These are phyloP conservation scores for Helarctos malayanus DNA, from an alignment of 2,797 vertebrate genomes.

Conservation along the genomic window DNA sequence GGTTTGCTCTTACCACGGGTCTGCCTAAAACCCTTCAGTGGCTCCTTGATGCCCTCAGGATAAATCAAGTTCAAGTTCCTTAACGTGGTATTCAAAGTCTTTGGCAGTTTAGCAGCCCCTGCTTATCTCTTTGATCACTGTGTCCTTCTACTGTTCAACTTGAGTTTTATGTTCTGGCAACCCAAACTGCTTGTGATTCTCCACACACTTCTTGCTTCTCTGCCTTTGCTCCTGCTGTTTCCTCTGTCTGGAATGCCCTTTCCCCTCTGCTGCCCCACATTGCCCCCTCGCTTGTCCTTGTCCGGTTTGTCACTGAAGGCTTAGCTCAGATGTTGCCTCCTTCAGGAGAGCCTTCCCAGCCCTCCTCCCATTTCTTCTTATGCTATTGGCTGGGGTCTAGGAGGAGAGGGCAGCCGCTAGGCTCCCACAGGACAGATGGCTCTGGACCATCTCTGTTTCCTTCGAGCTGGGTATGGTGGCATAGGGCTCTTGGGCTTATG, in stretches of 20 bases:
- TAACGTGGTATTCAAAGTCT: not conserved
- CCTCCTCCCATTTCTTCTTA: not conserved
- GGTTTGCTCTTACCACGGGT: not conserved
- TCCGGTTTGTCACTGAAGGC: not conserved
- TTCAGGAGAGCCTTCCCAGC: not conserved
- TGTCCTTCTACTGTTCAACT: constrained; percentile 11
- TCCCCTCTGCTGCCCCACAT: not conserved
- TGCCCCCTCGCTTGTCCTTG: not conserved
- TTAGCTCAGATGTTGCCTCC: not conserved
- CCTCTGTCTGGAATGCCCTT: constrained; percentile 23
- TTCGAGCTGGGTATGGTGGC: not conserved
- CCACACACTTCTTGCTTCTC: not conserved
- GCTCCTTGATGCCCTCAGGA: constrained; percentile 29
- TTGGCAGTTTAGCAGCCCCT: constrained; percentile 45
- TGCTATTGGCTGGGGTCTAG: constrained; percentile 22
- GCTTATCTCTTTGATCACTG: constrained; percentile 12
- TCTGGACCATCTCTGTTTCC: not conserved
- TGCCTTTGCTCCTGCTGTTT: constrained; percentile 42
- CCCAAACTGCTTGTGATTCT: constrained; percentile 24
- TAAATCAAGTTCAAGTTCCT: constrained; percentile 62
- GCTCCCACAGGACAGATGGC: not conserved
- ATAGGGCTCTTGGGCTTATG: constrained; percentile 25
- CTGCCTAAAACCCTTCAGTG: constrained; percentile 54
- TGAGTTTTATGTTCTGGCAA: constrained; percentile 60
- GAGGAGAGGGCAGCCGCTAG: not conserved